phyloP scores from a whole-genome alignment of 2,797 vertebrate species.

The Vireo griseus region DNA sequence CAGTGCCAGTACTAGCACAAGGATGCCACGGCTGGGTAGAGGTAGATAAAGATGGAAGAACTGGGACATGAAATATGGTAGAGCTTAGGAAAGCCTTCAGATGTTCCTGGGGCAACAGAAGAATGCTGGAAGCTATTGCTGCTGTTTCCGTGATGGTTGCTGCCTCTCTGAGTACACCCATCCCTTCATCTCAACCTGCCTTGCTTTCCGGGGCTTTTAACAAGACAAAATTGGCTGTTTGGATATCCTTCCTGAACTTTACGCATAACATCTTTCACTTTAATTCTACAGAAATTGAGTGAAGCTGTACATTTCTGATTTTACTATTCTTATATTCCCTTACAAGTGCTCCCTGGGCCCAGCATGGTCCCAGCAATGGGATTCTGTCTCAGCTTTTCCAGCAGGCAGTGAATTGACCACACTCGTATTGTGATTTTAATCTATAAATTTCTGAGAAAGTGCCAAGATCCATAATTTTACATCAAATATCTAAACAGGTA shows the following conservation, averaged over 20 bases:
- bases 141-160: not conserved
- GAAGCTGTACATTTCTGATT: not conserved
- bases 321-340: not conserved
- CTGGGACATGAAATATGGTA: not conserved
- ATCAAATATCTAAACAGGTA: not conserved
- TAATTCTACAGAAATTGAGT: not conserved
- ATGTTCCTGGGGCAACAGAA: not conserved
- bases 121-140: not conserved
- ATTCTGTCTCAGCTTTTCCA: not conserved
- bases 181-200: not conserved
- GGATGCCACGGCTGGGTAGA: not conserved
- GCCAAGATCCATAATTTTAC: not conserved
- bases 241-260: not conserved
- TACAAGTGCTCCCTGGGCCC: fast-evolving
- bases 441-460: not conserved
- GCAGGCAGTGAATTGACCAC: not conserved
- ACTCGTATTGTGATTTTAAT: not conserved
- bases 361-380: not conserved
- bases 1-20: not conserved
- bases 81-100: not conserved
- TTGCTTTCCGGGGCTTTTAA: not conserved
- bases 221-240: not conserved
- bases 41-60: not conserved
- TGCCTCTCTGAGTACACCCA: not conserved
- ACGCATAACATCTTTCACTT: not conserved